phyloP scores from a whole-genome alignment of 53 echinoderm and acorn worm species.

The Actinopyga echinites region DNA sequence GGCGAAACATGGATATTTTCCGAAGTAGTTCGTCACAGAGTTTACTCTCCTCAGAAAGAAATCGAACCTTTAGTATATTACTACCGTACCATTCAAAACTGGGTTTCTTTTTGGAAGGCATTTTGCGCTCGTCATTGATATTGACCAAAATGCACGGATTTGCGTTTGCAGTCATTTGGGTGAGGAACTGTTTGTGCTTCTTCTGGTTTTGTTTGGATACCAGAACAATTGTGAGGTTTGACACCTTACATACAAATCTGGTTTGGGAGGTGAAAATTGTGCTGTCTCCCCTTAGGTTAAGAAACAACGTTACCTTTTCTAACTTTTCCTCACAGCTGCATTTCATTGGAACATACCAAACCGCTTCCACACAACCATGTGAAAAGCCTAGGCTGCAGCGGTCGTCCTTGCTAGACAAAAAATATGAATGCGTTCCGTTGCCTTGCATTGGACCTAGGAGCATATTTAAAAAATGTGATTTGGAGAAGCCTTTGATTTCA shows the following conservation, averaged over 20 bases:
- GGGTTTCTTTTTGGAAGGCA: too few relatives aligned
- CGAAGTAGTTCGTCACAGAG: too few relatives aligned
- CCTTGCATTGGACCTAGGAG: constrained; percentile 14
- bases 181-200: too few relatives aligned
- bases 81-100: too few relatives aligned
- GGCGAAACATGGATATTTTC: too few relatives aligned
- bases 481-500: neutral
- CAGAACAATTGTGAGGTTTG: too few relatives aligned
- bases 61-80: too few relatives aligned
- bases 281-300: neutral
- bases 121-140: too few relatives aligned
- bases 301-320: neutral
- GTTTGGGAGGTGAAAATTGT: neutral
- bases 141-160: too few relatives aligned
- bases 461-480: neutral
- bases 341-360: constrained; percentile 7
- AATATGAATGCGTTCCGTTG: neutral
- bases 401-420: neutral
- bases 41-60: too few relatives aligned
- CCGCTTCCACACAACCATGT: neutral
- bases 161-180: too few relatives aligned
- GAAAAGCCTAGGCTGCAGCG: neutral
- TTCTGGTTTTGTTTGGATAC: too few relatives aligned
- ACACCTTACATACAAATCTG: neutral
- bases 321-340: neutral